These are phyloP conservation scores for Syrphus vitripennis DNA, from an alignment of 2,888 invertebrate genomes.

Conservation along the genomic window DNA sequence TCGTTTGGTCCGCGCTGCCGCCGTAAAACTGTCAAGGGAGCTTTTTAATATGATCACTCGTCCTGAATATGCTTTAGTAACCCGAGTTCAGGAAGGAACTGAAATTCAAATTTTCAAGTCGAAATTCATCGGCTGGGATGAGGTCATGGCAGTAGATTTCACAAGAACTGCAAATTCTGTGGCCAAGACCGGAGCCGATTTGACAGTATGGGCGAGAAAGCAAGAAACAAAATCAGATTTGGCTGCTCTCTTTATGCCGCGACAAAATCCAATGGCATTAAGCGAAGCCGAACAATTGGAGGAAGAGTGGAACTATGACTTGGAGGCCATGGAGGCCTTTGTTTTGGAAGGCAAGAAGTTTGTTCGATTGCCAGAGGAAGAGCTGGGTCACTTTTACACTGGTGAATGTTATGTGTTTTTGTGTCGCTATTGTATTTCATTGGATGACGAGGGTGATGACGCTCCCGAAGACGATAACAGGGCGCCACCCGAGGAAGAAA, in stretches of 20 bases:
- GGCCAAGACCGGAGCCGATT: conserved; percentile 96
- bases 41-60: conserved; percentile 96
- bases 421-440: conserved; percentile 95
- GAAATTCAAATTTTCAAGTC: conserved; percentile 97
- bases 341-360: conserved; percentile 98
- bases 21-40: conserved; percentile 98
- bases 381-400: conserved; percentile 94
- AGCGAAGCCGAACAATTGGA: conserved; percentile 93
- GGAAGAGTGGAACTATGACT: conserved; percentile 98
- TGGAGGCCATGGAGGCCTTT: conserved; percentile 98
- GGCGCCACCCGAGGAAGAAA: conserved; percentile 81
- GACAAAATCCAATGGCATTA: conserved; percentile 93
- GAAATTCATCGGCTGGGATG: conserved; percentile 99
- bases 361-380: conserved; percentile 97
- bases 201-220: conserved; percentile 94
- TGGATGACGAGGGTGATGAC: conserved; percentile 85
- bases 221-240: conserved; percentile 96
- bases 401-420: conserved; percentile 99
- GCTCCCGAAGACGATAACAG: conserved; percentile 78
- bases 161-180: conserved; percentile 99
- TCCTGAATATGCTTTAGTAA: conserved; percentile 93
- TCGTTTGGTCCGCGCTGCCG: conserved; percentile 95
- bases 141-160: conserved; percentile 99
- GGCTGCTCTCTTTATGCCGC: conserved; percentile 96
- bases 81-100: conserved; percentile 94